Percentiles rank a stretch among this genome's conserved stretches.
phyloP scores from a whole-genome alignment of 2,888 invertebrate genomes.

The Phorcus lineatus region DNA sequence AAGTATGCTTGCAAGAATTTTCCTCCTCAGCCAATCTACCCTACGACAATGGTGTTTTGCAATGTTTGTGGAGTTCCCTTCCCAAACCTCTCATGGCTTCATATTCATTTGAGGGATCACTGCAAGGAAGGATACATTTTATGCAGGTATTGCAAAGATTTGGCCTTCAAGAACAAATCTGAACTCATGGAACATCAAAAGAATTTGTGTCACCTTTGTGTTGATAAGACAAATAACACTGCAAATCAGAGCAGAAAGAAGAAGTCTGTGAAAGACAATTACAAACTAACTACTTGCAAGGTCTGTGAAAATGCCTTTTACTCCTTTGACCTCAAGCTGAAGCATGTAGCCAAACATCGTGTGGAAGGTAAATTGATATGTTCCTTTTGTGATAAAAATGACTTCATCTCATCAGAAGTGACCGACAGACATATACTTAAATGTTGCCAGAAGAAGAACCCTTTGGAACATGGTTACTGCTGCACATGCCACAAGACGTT shows the following conservation, averaged over 20 bases:
- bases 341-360: constrained; percentile 31
- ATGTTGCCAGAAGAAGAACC: constrained; percentile 34
- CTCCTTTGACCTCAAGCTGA: neutral
- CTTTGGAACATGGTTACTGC: neutral
- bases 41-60: neutral
- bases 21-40: neutral
- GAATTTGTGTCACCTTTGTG: no score
- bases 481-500: neutral
- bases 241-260: no score
- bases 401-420: constrained; percentile 30
- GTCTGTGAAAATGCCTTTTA: no score
- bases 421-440: constrained; percentile 43
- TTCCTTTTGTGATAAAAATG: constrained; percentile 30
- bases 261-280: no score
- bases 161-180: constrained; percentile 25
- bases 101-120: constrained; percentile 33
- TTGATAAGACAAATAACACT: no score
- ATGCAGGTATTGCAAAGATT: constrained; percentile 41
- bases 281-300: no score
- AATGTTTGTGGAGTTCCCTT: neutral
- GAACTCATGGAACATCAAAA: neutral
- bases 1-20: neutral
- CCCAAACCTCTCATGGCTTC: no score
- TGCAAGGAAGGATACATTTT: constrained; percentile 27
- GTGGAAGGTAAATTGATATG: constrained; percentile 31